Evolutionary conservation across 2,113 vertebrate species (phyloP).

Genomic region (Anser cygnoides): DNA sequence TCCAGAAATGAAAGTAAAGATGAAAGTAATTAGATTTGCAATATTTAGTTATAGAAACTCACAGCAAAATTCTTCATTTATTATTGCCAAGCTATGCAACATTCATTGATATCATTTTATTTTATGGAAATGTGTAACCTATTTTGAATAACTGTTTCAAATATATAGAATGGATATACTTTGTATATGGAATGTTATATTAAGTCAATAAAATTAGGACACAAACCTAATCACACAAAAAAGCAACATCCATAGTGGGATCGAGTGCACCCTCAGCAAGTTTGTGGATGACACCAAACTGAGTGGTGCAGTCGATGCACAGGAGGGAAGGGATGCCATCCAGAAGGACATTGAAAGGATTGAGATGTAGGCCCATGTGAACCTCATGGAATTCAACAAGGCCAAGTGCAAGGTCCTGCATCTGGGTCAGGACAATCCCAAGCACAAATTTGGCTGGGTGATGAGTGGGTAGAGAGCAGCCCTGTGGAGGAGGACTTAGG

Average conservation of each 20-base stretch:
- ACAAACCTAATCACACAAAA: not conserved
- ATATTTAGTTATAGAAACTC: not conserved
- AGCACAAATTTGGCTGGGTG: too few species aligned
- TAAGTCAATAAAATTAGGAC: not conserved
- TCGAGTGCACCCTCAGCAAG: not conserved
- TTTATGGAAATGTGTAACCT: not conserved
- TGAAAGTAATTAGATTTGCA: not conserved
- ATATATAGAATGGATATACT: not conserved
- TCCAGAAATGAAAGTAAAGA: not conserved
- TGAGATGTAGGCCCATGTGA: too few species aligned
- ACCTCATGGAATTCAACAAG: too few species aligned
- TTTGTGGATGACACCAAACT: too few species aligned
- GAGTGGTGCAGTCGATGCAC: too few species aligned
- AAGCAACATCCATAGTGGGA: not conserved
- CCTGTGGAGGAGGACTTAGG: too few species aligned
- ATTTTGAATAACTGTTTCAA: not conserved
- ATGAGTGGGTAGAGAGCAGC: too few species aligned
- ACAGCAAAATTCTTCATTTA: not conserved
- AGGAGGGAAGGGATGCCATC: too few species aligned
- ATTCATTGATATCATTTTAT: not conserved
- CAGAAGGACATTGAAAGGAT: too few species aligned
- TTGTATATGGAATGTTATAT: not conserved
- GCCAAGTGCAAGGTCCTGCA: too few species aligned
- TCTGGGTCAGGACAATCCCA: too few species aligned
- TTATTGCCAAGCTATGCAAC: not conserved